Evolutionary conservation across 2,797 vertebrate genomes (phyloP), one percentile per base, ranked within the genome.

Genomic region (Okamejei kenojei): DNA sequence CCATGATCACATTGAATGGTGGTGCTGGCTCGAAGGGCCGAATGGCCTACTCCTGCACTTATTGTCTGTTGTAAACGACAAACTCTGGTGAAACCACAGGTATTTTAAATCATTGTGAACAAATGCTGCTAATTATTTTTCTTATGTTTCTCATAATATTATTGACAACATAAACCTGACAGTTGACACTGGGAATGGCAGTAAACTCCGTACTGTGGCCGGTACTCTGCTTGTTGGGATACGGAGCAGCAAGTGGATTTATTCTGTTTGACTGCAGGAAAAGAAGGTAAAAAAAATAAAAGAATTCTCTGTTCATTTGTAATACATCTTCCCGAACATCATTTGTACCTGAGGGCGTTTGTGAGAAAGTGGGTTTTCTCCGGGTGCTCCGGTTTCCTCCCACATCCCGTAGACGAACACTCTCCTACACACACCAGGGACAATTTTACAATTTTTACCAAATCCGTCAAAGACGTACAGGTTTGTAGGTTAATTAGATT

Each of bases 171-270:
- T 74, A 35, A 54, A 76, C 58, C 11, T 92, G 58, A n/a, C 90
- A 92, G 90, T 38, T 92, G 90, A 92, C 90, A n/a, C 38, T 26
- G 71, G 71, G 90, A 74, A 73, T 76, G 19, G 71, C 71, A n/a
- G 71, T 92, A 23, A 92, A 92, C 29, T 92, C 90, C 0, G 11
- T 92, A 15, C 6, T 92, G 90, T 92, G 90, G 90, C 90, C 90
- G 11, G n/a, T 58, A 15, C 19, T 92, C 71, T 26, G 68, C 26
- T 58, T 92, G 17, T 76, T 92, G 9, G 32, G 90, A 15, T 91
- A 74, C 73, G 90, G 90, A 74, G 63, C 68, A 26, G 90, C 90
- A 58, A 71, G 90, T 92, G 90, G 35, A 38, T 92, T 92, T 76
- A 26, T 92, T 76, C 90, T 92, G 13, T 76, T 92, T 45, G 90